These are phyloP conservation scores for Pseudorectes ferrugineus DNA, from an alignment of 2,113 vertebrate species.

Conservation along the genomic window DNA sequence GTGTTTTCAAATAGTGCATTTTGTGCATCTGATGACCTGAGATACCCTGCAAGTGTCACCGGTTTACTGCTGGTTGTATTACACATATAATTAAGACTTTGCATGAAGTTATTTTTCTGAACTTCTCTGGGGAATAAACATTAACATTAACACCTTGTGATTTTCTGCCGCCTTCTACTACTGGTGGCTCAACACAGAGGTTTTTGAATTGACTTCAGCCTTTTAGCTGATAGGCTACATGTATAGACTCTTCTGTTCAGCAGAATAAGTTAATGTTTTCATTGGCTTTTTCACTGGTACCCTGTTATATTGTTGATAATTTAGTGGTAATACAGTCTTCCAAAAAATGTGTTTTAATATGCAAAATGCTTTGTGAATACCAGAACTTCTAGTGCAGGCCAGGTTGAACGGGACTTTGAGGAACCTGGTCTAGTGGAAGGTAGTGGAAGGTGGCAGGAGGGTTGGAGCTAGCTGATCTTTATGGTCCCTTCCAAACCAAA, in stretches of 20 bases:
- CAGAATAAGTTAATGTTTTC: background rate
- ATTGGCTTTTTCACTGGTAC: background rate
- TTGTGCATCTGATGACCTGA: background rate
- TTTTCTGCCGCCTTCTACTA: background rate
- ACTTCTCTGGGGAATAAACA: background rate
- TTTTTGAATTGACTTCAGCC: background rate
- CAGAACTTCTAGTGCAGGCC: background rate
- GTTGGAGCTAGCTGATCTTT: background rate
- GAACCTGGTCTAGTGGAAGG: background rate
- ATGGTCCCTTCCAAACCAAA: background rate
- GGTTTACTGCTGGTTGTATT: background rate
- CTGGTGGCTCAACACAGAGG: background rate
- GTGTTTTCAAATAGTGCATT: background rate
- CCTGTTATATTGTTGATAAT: background rate
- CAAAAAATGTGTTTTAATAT: background rate
- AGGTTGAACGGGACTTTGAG: background rate
- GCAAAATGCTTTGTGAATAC: background rate
- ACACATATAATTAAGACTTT: background rate
- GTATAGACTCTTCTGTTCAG: background rate
- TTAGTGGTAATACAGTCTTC: background rate
- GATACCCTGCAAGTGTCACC: background rate
- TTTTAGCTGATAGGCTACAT: background rate
- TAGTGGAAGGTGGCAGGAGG: background rate
- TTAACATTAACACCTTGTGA: background rate
- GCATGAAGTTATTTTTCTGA: background rate